Conservation (phyloP, 2,888 invertebrate genomes). For the Periphyllus acericola region DNA sequence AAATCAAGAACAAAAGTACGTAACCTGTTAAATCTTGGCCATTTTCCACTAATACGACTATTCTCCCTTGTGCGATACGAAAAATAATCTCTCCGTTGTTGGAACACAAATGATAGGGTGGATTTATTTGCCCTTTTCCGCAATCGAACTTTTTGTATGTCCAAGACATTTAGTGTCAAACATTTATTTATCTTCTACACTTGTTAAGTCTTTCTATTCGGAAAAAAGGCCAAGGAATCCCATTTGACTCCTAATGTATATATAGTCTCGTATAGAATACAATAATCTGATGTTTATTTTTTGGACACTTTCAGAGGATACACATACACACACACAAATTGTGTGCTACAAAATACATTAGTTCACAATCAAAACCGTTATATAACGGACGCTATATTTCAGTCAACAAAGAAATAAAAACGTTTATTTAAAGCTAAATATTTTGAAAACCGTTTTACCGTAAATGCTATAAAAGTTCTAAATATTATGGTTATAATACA, state of each 20-base stretch:
- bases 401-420: neutral
- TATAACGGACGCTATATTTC: neutral
- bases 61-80: constrained; percentile 2
- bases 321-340: neutral
- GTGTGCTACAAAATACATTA: neutral
- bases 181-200: constrained; percentile 32
- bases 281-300: neutral
- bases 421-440: too few relatives aligned
- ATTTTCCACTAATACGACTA: constrained; percentile 27
- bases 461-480: too few relatives aligned
- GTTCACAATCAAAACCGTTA: neutral
- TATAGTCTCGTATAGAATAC: neutral
- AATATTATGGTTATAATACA: too few relatives aligned
- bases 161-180: constrained; percentile 17
- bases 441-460: too few relatives aligned
- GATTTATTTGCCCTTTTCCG: neutral
- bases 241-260: constrained; percentile 1
- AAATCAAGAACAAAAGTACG: neutral
- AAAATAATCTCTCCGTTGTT: constrained; percentile 14
- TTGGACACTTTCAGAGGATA: neutral
- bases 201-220: neutral
- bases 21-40: constrained; percentile 43
- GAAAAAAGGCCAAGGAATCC: constrained; percentile 9
- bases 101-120: constrained; percentile 2
- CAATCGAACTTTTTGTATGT: constrained; percentile 24